A percentile compares a stretch with the other conserved stretches of the same genome.
phyloP scores from a whole-genome alignment of 2,797 vertebrate genomes.

The Premnoplex brunnescens region DNA sequence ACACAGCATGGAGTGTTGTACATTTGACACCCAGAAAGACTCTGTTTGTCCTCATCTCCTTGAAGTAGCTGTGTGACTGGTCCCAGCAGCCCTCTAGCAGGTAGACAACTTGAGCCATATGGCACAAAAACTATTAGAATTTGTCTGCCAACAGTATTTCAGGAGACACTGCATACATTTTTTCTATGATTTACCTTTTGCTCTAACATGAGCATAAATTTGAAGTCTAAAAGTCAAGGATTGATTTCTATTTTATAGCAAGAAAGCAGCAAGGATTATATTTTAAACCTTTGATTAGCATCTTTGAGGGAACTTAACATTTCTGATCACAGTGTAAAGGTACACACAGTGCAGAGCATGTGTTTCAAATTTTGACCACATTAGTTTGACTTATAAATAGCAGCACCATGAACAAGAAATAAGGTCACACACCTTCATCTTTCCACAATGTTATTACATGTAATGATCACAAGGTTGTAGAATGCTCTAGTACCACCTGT shows the following conservation, averaged over 20 bases:
- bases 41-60: neutral
- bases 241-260: neutral
- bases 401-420: neutral
- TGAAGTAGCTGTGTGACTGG: no score
- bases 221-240: neutral
- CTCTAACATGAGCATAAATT: neutral
- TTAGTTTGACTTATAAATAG: neutral
- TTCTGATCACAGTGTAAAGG: neutral
- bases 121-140: neutral
- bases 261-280: neutral
- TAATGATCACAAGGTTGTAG: neutral
- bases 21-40: neutral
- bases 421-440: neutral
- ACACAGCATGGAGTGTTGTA: rapidly evolving
- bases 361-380: neutral
- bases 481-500: neutral
- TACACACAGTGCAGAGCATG: neutral
- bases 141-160: neutral
- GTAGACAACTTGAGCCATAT: neutral
- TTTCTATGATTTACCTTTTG: neutral
- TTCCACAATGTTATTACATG: neutral
- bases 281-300: neutral
- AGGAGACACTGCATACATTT: neutral
- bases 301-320: neutral
- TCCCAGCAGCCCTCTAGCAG: neutral